phyloP scores from a whole-genome alignment of 2,113 vertebrate species.

The Tonatia bakeri region DNA sequence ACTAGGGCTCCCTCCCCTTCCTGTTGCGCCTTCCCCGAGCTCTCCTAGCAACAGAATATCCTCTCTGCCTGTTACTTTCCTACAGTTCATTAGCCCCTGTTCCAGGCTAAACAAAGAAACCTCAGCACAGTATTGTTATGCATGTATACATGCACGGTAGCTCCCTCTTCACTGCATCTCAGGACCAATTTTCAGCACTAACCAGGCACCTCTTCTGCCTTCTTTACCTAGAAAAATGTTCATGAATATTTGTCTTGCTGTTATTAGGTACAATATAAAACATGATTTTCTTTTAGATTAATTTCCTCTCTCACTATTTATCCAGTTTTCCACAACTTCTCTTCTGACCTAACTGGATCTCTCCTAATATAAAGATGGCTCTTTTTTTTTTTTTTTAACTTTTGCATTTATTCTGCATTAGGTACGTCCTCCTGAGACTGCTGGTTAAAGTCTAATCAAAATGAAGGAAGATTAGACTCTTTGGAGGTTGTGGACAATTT shows the following conservation, averaged over 20 bases:
- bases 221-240: neutral
- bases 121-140: neutral
- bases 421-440: neutral
- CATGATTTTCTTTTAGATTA: neutral
- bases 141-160: neutral
- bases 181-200: neutral
- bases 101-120: neutral
- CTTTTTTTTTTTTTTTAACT: neutral
- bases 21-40: too few species aligned
- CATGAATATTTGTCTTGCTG: neutral
- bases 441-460: neutral
- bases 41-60: neutral
- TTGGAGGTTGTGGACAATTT: neutral
- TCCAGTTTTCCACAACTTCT: neutral
- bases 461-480: neutral
- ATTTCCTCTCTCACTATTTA: neutral
- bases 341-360: neutral
- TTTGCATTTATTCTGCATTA: constrained; percentile 6
- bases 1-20: neutral
- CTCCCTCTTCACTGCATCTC: neutral
- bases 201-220: neutral
- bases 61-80: neutral
- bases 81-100: neutral
- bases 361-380: neutral
- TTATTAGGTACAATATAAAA: constrained; percentile 26